Evolutionary conservation across 2,113 vertebrate species (phyloP).

Genomic region (Sylvia atricapilla): DNA sequence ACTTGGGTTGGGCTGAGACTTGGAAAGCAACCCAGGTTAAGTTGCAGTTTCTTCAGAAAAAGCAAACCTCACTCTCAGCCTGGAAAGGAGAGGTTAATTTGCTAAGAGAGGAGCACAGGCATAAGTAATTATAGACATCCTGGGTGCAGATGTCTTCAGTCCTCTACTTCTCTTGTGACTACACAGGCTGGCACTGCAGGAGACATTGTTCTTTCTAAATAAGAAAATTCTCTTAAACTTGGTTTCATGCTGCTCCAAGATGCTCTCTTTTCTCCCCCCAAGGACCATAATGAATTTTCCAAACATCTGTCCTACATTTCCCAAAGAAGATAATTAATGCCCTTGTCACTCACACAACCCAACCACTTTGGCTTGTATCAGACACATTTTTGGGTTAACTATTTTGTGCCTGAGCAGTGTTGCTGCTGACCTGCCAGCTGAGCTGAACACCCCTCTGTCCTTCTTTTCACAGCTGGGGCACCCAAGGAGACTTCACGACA

Average conservation of each 20-base stretch:
- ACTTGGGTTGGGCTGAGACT: neutral
- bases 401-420: neutral
- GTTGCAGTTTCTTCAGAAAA: neutral
- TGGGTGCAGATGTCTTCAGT: neutral
- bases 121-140: neutral
- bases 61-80: neutral
- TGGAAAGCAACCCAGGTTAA: neutral
- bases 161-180: neutral
- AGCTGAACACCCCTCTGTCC: neutral
- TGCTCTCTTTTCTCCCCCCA: neutral
- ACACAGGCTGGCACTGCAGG: neutral
- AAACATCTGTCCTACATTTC: conserved; percentile 61
- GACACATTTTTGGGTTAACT: conserved; percentile 49
- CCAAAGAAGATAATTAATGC: conserved; percentile 61
- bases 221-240: conserved; percentile 10
- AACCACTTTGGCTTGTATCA: conserved; percentile 13
- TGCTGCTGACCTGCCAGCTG: neutral
- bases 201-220: neutral
- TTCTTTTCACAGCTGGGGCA: conserved; percentile 90
- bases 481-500: conserved; percentile 96
- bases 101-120: neutral
- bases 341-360: conserved; percentile 43
- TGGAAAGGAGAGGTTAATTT: neutral
- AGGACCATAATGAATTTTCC: conserved; percentile 4
- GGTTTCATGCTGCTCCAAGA: conserved; percentile 1